Evolutionary conservation across 37 sponge, comb jelly and placozoan species (phyloP).

Genomic region (Oscarella lobularis): DNA sequence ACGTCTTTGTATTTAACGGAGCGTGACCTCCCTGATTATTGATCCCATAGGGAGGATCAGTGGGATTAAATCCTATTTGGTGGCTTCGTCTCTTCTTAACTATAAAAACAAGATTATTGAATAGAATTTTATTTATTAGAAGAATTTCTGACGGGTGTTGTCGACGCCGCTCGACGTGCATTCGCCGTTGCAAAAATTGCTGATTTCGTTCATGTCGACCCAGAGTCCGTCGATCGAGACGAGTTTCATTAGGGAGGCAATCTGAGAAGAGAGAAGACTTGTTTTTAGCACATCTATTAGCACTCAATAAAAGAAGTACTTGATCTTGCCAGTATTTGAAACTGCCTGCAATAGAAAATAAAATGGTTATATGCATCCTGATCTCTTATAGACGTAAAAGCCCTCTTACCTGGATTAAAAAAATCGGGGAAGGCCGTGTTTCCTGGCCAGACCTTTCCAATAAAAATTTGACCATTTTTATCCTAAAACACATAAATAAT

Average conservation of each 20-base stretch:
- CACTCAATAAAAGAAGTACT: no score
- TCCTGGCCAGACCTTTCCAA: slow-evolving; percentile 74
- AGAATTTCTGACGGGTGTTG: no score
- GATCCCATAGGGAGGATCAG: slow-evolving; percentile 42
- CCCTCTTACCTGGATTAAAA: slow-evolving; percentile 29
- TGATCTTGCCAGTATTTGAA: slow-evolving; percentile 52
- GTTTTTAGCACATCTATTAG: not conserved
- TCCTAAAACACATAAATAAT: slow-evolving; percentile 16
- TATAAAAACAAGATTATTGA: no score
- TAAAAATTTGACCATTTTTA: slow-evolving; percentile 25
- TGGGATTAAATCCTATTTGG: slow-evolving; percentile 58
- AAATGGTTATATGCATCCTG: no score
- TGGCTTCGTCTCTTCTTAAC: no score
- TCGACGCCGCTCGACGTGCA: not conserved
- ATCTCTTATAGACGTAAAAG: no score
- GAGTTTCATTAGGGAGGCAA: slow-evolving; percentile 17
- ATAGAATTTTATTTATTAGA: no score
- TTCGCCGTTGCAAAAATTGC: slow-evolving; percentile 86
- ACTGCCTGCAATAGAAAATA: slow-evolving; percentile 1
- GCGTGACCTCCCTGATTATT: slow-evolving; percentile 23
- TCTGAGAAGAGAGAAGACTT: slow-evolving; percentile 21
- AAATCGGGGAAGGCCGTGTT: slow-evolving; percentile 77
- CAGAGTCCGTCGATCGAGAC: slow-evolving; percentile 82
- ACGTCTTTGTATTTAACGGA: slow-evolving; percentile 64
- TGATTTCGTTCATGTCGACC: slow-evolving; percentile 97